phyloP scores from a whole-genome alignment of 2,888 invertebrate species.

The Drosophila subsilvestris region DNA sequence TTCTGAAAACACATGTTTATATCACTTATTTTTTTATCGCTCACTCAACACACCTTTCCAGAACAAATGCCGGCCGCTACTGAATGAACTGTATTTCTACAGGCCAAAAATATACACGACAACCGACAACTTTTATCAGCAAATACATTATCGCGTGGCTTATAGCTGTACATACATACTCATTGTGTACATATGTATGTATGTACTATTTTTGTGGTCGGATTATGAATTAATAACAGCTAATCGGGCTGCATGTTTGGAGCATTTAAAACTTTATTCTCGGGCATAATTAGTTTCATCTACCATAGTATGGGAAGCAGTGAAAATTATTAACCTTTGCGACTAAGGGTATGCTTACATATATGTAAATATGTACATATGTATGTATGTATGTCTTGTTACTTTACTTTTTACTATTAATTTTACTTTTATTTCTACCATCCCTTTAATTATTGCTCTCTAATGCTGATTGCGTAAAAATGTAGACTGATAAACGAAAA shows the following conservation, averaged over 20 bases:
- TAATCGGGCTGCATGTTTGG: background rate
- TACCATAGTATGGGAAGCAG: background rate
- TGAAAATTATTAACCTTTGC: background rate
- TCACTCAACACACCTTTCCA: conserved; percentile 57
- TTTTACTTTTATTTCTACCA: conserved; percentile 5
- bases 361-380: background rate
- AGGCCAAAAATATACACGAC: conserved; percentile 21
- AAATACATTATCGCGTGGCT: background rate
- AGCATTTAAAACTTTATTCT: background rate
- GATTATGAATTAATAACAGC: background rate
- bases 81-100: conserved; percentile 39
- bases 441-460: conserved; percentile 17
- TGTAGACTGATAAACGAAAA: background rate
- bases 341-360: background rate
- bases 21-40: background rate
- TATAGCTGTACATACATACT: background rate
- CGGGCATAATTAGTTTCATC: background rate
- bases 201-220: background rate
- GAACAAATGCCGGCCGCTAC: conserved; percentile 52
- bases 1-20: conserved; percentile 13
- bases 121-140: conserved; percentile 43
- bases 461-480: conserved; percentile 50
- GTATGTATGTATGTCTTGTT: background rate
- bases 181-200: background rate
- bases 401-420: conserved; percentile 3